Percentiles rank a stretch among this genome's conserved stretches.
phyloP scores from a whole-genome alignment of 2,888 invertebrate species.

The Cremastobaeus sp. region DNA sequence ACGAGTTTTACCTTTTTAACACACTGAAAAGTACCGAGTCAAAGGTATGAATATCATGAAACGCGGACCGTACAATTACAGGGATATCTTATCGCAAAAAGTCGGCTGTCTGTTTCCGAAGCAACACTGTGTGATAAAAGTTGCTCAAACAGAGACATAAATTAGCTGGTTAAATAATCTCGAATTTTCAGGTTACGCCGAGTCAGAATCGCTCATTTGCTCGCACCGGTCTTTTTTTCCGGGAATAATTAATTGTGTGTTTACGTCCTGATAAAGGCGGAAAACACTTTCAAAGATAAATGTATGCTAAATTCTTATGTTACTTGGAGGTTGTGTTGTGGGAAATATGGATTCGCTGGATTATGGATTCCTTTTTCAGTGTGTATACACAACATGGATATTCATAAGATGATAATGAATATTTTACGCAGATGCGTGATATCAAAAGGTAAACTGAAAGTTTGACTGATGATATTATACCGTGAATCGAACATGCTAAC shows the following conservation, averaged over 20 bases:
- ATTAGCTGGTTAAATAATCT: background rate
- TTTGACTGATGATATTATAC: too few relatives aligned
- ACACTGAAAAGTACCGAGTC: background rate
- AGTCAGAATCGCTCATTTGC: background rate
- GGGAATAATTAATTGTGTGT: conserved; percentile 16
- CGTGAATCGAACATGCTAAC: too few relatives aligned
- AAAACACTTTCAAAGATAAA: conserved; percentile 7
- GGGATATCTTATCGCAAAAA: background rate
- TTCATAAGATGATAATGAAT: conserved; percentile 31
- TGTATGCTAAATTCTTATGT: conserved; percentile 13
- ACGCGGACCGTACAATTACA: background rate
- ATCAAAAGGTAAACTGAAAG: background rate
- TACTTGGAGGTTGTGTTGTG: background rate
- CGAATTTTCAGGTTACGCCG: background rate
- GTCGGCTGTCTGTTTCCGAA: background rate
- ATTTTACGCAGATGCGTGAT: conserved; percentile 9
- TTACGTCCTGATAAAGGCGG: conserved; percentile 1
- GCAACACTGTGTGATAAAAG: too few relatives aligned
- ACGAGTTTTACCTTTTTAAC: conserved; percentile 16
- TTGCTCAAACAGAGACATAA: background rate
- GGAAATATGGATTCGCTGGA: conserved; percentile 12
- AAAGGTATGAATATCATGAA: background rate
- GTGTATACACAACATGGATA: conserved; percentile 15
- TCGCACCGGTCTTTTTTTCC: background rate
- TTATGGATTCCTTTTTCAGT: conserved; percentile 8